Evolutionary conservation across 2,888 invertebrate genomes (phyloP).

Genomic region (Caenorhabditis zanzibari): DNA sequence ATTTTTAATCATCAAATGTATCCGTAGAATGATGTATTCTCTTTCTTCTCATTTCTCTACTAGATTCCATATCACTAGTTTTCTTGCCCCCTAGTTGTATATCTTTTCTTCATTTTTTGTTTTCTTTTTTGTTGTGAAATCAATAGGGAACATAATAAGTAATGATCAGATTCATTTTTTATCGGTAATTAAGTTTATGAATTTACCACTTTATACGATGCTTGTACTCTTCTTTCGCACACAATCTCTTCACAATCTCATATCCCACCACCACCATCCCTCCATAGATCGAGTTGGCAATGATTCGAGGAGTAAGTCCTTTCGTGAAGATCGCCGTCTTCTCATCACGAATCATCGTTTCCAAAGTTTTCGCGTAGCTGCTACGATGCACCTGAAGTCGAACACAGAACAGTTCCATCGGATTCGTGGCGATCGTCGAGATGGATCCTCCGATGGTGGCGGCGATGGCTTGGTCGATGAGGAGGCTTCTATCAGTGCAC

Average conservation of each 20-base stretch:
- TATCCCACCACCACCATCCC: slow-evolving; percentile 76
- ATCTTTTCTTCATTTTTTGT: neutral
- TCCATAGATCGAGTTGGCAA: slow-evolving; percentile 74
- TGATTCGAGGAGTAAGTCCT: slow-evolving; percentile 74
- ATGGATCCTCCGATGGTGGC: slow-evolving; percentile 72
- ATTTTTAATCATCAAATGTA: neutral
- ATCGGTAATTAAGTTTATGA: slow-evolving; percentile 5
- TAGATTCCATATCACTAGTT: neutral
- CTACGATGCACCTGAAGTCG: slow-evolving; percentile 73
- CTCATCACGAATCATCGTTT: slow-evolving; percentile 69
- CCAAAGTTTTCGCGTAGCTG: slow-evolving; percentile 66
- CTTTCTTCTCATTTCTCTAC: neutral
- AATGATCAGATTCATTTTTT: neutral
- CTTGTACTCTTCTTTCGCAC: slow-evolving; percentile 74
- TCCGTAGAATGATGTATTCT: neutral
- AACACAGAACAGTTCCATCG: slow-evolving; percentile 76
- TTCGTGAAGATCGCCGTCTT: slow-evolving; percentile 71
- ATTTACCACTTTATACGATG: slow-evolving; percentile 74
- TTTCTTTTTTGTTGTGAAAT: neutral
- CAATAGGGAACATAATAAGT: too few relatives aligned
- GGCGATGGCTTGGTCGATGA: slow-evolving; percentile 72
- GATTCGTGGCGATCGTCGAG: slow-evolving; percentile 74
- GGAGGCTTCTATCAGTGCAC: slow-evolving; percentile 59
- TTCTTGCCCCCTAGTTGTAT: neutral
- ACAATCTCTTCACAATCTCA: slow-evolving; percentile 74